Evolutionary conservation across 2,888 invertebrate species (phyloP).

Genomic region (Agriopis leucophaearia): DNA sequence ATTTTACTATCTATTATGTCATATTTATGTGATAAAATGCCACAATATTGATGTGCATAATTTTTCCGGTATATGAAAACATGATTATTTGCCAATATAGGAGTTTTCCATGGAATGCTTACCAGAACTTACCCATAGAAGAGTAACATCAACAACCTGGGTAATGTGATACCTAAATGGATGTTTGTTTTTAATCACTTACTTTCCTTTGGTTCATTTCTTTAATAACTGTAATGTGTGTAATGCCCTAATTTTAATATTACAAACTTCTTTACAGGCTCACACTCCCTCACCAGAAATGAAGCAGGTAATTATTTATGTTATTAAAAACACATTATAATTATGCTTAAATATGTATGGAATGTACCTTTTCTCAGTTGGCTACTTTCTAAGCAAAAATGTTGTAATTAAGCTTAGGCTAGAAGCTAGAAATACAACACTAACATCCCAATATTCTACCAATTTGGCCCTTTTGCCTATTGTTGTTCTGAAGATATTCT

Average conservation of each 20-base stretch:
- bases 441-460: background rate
- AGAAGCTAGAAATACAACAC: background rate
- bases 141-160: constrained; percentile 28
- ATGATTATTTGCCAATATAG: background rate
- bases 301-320: constrained; percentile 79
- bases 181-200: constrained; percentile 26
- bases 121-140: constrained; percentile 15
- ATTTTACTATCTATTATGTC: constrained; percentile 7
- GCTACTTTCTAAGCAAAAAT: background rate
- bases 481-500: background rate
- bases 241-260: constrained; percentile 14
- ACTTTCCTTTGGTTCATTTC: background rate
- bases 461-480: background rate
- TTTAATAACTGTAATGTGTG: background rate
- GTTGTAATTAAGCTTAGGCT: background rate
- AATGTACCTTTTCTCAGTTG: background rate
- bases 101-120: constrained; percentile 10
- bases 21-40: constrained; percentile 1
- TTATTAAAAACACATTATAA: constrained; percentile 21
- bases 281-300: constrained; percentile 84
- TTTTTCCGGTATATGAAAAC: background rate
- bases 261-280: constrained; percentile 73
- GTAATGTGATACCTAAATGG: constrained; percentile 33
- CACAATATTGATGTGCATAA: background rate
- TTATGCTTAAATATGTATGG: background rate